Percentiles rank a stretch among this genome's conserved stretches.
These are phyloP conservation scores for Rapana venosa DNA, from an alignment of 2,888 invertebrate genomes.

Conservation along the genomic window DNA sequence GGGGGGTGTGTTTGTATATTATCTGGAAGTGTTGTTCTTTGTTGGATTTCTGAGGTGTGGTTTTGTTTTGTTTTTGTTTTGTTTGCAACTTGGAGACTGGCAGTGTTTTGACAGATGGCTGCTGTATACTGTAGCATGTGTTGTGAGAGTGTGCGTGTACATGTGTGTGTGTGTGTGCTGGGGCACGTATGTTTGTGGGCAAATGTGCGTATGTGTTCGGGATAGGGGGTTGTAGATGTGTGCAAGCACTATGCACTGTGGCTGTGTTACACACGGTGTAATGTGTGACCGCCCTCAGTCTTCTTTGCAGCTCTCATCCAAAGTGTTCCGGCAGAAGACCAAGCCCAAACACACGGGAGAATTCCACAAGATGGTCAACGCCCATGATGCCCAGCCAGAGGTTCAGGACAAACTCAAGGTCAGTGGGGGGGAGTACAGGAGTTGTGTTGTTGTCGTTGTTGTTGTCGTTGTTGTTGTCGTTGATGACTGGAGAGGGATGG, in stretches of 20 bases:
- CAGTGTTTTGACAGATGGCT: conserved; percentile 19
- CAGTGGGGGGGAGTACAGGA: background rate
- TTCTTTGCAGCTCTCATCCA: conserved; percentile 44
- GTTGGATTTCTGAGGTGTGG: too few relatives aligned
- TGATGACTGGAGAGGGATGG: too few relatives aligned
- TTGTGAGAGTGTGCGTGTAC: background rate
- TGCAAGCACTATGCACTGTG: too few relatives aligned
- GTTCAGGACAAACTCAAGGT: conserved; percentile 55
- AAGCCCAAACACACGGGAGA: conserved; percentile 43
- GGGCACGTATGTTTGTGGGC: background rate
- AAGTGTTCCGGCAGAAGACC: conserved; percentile 43
- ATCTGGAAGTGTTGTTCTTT: too few relatives aligned
- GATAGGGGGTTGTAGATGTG: background rate
- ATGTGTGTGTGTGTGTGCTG: conserved; percentile 16
- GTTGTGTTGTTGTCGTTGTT: too few relatives aligned
- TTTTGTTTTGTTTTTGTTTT: too few relatives aligned
- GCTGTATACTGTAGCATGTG: background rate
- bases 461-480: too few relatives aligned
- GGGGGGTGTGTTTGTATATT: too few relatives aligned
- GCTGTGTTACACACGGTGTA: too few relatives aligned
- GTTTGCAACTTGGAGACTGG: too few relatives aligned
- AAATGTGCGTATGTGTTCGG: background rate
- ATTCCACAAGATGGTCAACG: conserved; percentile 50
- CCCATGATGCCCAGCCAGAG: conserved; percentile 53
- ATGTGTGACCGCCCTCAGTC: background rate